These are phyloP conservation scores for Achatina immaculata DNA, from an alignment of 1,140 invertebrate species.

Conservation along the genomic window DNA sequence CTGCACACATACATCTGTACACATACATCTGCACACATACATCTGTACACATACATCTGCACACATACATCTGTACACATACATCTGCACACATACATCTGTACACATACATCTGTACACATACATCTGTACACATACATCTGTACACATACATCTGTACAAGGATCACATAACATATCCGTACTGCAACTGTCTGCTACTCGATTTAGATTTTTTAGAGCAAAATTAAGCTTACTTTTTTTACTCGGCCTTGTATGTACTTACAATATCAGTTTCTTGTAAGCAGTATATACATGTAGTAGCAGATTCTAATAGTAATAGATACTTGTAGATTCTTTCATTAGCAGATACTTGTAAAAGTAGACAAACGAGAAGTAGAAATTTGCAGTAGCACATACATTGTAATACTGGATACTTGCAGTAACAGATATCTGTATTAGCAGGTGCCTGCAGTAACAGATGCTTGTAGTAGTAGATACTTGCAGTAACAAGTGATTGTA, in stretches of 20 bases:
- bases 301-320: neutral
- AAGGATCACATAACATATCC: neutral
- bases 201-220: too few species aligned
- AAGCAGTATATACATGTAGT: neutral
- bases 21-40: neutral
- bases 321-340: neutral
- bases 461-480: neutral
- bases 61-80: neutral
- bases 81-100: neutral
- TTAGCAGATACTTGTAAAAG: neutral
- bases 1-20: neutral
- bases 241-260: neutral
- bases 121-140: neutral
- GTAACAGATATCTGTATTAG: neutral
- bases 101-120: neutral
- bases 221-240: too few species aligned
- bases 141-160: neutral
- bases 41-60: neutral
- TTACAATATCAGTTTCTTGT: neutral
- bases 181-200: too few species aligned
- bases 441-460: neutral
- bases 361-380: neutral
- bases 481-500: neutral
- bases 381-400: neutral
- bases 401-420: neutral